These are phyloP conservation scores for Myocastor coypus DNA, from an alignment of 2,113 vertebrate genomes.

Conservation along the genomic window DNA sequence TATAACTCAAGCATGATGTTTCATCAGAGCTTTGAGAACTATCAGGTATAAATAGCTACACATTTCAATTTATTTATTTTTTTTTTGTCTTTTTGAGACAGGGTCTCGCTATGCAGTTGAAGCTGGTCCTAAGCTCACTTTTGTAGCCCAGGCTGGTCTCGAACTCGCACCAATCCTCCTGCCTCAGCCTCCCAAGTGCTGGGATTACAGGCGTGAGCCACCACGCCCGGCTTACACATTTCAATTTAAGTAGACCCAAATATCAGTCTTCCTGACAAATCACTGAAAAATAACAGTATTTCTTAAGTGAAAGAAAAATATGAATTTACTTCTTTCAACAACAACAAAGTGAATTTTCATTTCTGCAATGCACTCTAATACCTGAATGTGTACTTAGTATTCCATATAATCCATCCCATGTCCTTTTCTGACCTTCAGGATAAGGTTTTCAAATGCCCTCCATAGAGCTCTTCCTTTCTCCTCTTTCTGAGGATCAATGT, in stretches of 20 bases:
- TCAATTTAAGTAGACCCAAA: slow-evolving; percentile 23
- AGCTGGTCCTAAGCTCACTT: too few relatives aligned
- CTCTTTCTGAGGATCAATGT: slow-evolving; percentile 17
- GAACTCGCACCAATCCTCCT: too few relatives aligned
- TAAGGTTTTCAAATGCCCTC: slow-evolving; percentile 54
- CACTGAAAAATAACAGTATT: not conserved
- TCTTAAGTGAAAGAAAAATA: slow-evolving; percentile 27
- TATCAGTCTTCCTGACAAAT: not conserved
- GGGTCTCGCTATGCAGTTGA: too few relatives aligned
- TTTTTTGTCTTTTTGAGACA: too few relatives aligned
- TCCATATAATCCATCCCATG: slow-evolving; percentile 33
- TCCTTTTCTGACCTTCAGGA: slow-evolving; percentile 71
- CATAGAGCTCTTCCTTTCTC: slow-evolving; percentile 55
- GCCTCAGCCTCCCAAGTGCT: too few relatives aligned
- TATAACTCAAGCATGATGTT: not conserved
- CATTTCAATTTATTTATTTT: slow-evolving; percentile 29
- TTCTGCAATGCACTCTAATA: slow-evolving; percentile 22
- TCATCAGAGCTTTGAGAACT: slow-evolving; percentile 19
- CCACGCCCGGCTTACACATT: too few relatives aligned
- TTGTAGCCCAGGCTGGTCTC: too few relatives aligned
- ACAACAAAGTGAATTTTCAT: not conserved
- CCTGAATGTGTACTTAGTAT: slow-evolving; percentile 63
- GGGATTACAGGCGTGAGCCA: too few relatives aligned
- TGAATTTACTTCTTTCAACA: not conserved
- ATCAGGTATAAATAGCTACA: slow-evolving; percentile 35